Base-by-base conservation (phyloP, 2,888 invertebrate species). In the Holacanthella duospinosa region DNA sequence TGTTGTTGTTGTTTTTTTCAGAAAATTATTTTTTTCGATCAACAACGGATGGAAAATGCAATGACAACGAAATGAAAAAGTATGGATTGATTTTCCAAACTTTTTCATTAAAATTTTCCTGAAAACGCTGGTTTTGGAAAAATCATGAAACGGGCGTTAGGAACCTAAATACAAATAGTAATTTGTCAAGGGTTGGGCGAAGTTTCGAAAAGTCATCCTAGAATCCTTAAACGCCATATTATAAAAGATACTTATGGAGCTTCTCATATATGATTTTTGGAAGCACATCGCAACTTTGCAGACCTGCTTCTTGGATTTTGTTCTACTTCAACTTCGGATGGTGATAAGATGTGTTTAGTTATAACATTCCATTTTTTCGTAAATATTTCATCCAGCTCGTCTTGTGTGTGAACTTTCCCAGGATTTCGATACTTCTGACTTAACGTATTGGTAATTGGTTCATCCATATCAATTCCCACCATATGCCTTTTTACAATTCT, bases 401-500 rank as follows among this genome's bases (percentile, higher is more conserved):
- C 80, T 68, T 82, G 77, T 61, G 84, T 81, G 70, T 85, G 83
- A 21, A 81, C 80, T 59, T 83, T 76, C 56, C 81, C 79, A 61
- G 85, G 83, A 75, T 84, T 86, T 19, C 82, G 79, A 74, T 86
- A 90, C 74, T 86, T 87, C 43, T 89, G 77, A 0, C 88, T 85
- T 21, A 89, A 75, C 1, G 83, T 82, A 77, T 87, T 61, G 55
- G 66, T 89, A 0, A 86, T 84, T 3, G 84, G 78, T 72, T 86
- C 85, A 75, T 88, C 85, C 26, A 85, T 80, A 48, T 88, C 80
- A 75, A 89, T 86, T 0, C 90, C 90, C 62, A 83, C 80, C 26
- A 96, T 81, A 77, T 94, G 93, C 12, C 93, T 81, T 76, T 96
- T 96, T 0, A 95, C 87, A 68, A 96, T 88, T 0, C 88, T 88